Percentiles rank a stretch among this genome's conserved stretches.
Conservation (phyloP, 2,113 vertebrate genomes). For the Turdus rufiventris region DNA sequence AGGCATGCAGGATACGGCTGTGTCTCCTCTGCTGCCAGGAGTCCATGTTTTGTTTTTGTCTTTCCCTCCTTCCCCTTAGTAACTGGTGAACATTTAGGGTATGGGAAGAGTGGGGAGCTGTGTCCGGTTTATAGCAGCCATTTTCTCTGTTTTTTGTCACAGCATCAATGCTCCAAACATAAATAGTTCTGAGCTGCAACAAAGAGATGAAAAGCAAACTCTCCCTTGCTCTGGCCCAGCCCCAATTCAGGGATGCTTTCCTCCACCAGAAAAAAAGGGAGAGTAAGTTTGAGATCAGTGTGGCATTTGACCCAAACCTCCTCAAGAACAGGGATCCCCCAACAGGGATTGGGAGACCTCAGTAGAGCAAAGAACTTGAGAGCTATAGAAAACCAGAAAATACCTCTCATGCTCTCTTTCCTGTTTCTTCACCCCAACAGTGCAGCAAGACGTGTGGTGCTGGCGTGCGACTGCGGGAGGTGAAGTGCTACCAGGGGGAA, state of each 20-base stretch:
- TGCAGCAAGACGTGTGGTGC: conserved; percentile 86
- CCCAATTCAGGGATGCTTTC: background rate
- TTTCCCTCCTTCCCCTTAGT: background rate
- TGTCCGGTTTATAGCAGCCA: background rate
- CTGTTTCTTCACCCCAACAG: conserved; percentile 29
- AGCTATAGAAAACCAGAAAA: background rate
- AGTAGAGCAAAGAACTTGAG: background rate
- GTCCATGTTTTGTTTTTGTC: background rate
- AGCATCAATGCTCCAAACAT: background rate
- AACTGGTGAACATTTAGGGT: background rate
- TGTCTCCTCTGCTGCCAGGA: background rate
- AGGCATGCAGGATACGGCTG: background rate
- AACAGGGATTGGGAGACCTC: background rate
- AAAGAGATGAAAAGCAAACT: background rate
- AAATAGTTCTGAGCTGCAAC: background rate
- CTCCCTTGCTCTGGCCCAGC: background rate
- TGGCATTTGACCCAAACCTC: background rate
- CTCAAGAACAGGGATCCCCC: background rate
- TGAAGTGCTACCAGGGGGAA: conserved; percentile 85
- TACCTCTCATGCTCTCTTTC: background rate
- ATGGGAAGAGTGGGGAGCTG: background rate
- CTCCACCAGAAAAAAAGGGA: background rate
- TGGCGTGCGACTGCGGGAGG: conserved; percentile 78
- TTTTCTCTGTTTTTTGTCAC: background rate
- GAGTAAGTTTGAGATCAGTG: background rate